Evolutionary conservation across 2,888 invertebrate species (phyloP), one percentile per base, ranked within the genome.

Genomic region (Ethmia dodecea): DNA sequence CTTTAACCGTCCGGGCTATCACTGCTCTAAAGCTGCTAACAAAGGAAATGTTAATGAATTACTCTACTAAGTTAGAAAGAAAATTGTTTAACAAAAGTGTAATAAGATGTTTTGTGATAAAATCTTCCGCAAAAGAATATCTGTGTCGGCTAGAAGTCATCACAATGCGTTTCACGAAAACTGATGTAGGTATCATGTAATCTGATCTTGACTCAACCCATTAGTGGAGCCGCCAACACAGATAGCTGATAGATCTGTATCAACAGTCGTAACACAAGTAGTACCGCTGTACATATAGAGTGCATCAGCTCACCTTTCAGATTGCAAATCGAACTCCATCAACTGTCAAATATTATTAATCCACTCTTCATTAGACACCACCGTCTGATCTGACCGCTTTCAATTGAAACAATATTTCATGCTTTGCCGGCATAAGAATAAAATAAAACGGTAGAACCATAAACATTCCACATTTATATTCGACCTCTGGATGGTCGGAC

Each of bases 401-500:
- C 83, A 83, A 86, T 83, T 84, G 84, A 81, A 84, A 84, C 84
- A 83, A 83, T 83, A 83, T 86, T 80, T 76, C 81, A 86, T 72
- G 71, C 76, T 74, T 71, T 72, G 73, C 78, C 80, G 78, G 69
- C 68, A 65, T 60, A 70, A 56, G 76, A 76, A 71, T 77, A 84
- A 86, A 86, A 84, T 81, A 84, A 84, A 84, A 83, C 84, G 80
- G 83, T 81, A 81, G 80, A 83, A 77, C 80, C 80, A 86, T 86
- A 86, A 86, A 86, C 86, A 84, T 86, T 86, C 86, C 84, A 83
- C 80, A 73, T 83, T 84, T 78, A 80, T 78, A 81, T 83, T 80
- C 83, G 83, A 80, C 81, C 83, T 83, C 84, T 78, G 78, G 30
- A 60, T 70, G 73, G 74, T 66, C 76, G 74, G 67, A 58, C 61